phyloP scores from a whole-genome alignment of 1,140 invertebrate species.

The Gonioctena quinquepunctata region DNA sequence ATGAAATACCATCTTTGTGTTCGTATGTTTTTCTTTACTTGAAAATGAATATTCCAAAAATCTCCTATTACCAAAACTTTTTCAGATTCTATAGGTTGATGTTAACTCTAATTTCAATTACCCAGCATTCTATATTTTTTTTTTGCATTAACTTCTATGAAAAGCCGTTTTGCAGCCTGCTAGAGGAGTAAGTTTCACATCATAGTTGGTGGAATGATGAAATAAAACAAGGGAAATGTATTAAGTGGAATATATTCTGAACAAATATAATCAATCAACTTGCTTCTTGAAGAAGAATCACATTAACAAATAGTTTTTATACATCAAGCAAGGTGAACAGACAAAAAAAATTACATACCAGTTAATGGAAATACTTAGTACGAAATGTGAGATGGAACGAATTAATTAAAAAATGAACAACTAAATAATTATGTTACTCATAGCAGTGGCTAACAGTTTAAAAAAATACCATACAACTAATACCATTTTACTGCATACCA shows the following conservation, averaged over 20 bases:
- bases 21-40: too few relatives aligned
- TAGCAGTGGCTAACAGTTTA: not conserved
- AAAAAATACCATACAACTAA: not conserved
- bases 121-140: too few relatives aligned
- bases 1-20: too few relatives aligned
- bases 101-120: too few relatives aligned
- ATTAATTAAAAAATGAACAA: not conserved
- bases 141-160: too few relatives aligned
- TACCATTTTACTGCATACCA: not conserved
- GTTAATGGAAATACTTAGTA: not conserved
- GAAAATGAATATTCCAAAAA: too few relatives aligned
- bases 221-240: not conserved
- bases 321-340: not conserved
- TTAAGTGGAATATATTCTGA: not conserved
- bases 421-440: not conserved
- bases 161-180: too few relatives aligned
- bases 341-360: not conserved
- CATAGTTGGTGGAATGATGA: too few relatives aligned
- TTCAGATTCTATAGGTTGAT: too few relatives aligned
- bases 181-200: too few relatives aligned
- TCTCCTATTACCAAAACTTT: too few relatives aligned
- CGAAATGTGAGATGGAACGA: not conserved
- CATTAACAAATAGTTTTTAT: not conserved
- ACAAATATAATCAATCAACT: not conserved
- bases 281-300: slow-evolving; percentile 1